Percentiles rank a stretch among this genome's conserved stretches.
These are phyloP conservation scores for Clarias magur DNA, from an alignment of 2,113 vertebrate species.

Conservation along the genomic window DNA sequence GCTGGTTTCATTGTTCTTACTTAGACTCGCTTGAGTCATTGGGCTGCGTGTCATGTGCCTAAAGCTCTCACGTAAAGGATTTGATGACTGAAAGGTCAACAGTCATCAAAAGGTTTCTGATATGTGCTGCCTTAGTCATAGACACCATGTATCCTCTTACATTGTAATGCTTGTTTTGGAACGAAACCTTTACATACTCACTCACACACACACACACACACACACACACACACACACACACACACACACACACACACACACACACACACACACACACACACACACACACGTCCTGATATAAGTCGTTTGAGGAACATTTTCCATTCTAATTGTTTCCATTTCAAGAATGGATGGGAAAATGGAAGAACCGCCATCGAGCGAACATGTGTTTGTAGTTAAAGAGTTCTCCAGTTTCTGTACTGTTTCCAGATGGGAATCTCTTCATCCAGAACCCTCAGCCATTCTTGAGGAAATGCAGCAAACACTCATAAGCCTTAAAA, in stretches of 20 bases:
- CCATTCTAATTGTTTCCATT: slow-evolving; percentile 41
- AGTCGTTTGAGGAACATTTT: slow-evolving; percentile 20
- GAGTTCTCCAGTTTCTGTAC: slow-evolving; percentile 45
- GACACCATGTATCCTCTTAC: not conserved
- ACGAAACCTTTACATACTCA: not conserved
- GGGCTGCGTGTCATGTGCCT: not conserved
- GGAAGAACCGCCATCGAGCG: slow-evolving; percentile 13
- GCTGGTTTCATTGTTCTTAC: not conserved
- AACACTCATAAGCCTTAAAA: slow-evolving; percentile 29
- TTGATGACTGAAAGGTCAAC: slow-evolving; percentile 16
- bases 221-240: not conserved
- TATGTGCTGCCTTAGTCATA: slow-evolving; percentile 10
- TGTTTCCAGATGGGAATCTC: slow-evolving; percentile 46
- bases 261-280: not conserved
- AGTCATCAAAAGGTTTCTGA: not conserved
- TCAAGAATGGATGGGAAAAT: slow-evolving; percentile 30
- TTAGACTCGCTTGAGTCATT: not conserved
- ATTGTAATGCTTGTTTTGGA: not conserved
- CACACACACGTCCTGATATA: slow-evolving; percentile 5
- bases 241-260: not conserved
- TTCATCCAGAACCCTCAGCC: slow-evolving; percentile 38
- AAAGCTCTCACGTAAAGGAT: not conserved
- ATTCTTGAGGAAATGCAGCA: slow-evolving; percentile 41
- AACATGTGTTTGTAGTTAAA: slow-evolving; percentile 57
- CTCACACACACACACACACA: too few species aligned